phyloP scores from a whole-genome alignment of 2,888 invertebrate species.

The Sinotaia quadrata region DNA sequence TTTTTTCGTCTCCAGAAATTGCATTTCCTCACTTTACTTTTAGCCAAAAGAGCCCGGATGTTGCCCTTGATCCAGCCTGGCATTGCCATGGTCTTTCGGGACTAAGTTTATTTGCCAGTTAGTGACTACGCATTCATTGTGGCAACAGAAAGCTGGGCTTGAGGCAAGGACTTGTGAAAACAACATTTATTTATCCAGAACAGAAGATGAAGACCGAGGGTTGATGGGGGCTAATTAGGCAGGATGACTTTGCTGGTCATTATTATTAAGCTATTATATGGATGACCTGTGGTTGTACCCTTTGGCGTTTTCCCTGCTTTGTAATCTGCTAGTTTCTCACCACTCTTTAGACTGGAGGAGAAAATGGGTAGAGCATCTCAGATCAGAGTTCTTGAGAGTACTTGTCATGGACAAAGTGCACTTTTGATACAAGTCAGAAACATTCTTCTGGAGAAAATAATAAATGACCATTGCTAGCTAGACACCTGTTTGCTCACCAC shows the following conservation, averaged over 20 bases:
- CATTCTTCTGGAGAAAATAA: no score
- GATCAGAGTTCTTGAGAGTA: no score
- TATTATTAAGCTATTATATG: slow-evolving; percentile 25
- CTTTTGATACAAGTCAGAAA: no score
- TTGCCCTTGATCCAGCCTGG: no score
- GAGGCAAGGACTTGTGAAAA: slow-evolving; percentile 37
- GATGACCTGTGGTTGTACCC: slow-evolving; percentile 25
- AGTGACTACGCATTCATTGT: background rate
- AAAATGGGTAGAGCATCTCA: no score
- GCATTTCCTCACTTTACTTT: background rate
- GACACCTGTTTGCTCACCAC: no score
- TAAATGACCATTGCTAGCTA: no score
- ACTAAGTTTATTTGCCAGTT: slow-evolving; percentile 25
- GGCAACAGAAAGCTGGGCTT: slow-evolving; percentile 2
- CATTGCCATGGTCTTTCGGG: background rate
- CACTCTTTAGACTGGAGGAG: no score
- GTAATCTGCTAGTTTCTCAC: no score
- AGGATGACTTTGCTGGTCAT: slow-evolving; percentile 23
- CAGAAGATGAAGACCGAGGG: slow-evolving; percentile 11
- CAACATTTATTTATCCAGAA: slow-evolving; percentile 34
- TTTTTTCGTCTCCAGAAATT: background rate
- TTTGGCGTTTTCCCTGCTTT: slow-evolving; percentile 13
- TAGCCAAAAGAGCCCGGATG: no score
- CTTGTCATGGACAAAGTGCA: no score
- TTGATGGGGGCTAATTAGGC: slow-evolving; percentile 29